A percentile compares a stretch with the other conserved stretches of the same genome.
phyloP scores from a whole-genome alignment of 2,113 vertebrate species.

The Periophthalmodon schlosseri region DNA sequence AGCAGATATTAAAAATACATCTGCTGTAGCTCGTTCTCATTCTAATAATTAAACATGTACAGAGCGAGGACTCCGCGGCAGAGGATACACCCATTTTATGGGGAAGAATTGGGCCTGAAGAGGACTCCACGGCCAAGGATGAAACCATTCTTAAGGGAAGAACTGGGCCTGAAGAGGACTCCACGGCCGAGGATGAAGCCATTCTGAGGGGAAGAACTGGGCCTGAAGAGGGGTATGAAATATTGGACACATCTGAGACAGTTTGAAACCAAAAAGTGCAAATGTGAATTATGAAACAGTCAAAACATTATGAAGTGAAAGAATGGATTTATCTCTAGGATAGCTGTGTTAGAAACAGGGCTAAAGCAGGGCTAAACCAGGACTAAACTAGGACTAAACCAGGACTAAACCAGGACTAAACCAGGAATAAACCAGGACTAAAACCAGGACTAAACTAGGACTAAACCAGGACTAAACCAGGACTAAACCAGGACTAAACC shows the following conservation, averaged over 20 bases:
- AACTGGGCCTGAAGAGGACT: neutral
- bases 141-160: neutral
- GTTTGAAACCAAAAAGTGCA: neutral
- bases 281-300: neutral
- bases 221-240: too few relatives aligned
- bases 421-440: too few relatives aligned
- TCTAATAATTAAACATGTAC: too few relatives aligned
- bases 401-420: too few relatives aligned
- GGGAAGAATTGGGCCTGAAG: neutral
- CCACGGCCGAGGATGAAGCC: too few relatives aligned
- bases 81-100: neutral
- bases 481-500: neutral
- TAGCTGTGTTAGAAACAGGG: too few relatives aligned
- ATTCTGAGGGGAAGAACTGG: neutral
- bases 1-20: slow-evolving; percentile 17
- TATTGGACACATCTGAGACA: neutral
- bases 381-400: too few relatives aligned
- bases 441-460: too few relatives aligned
- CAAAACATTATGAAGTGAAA: neutral
- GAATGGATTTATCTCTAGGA: neutral
- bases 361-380: too few relatives aligned
- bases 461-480: too few relatives aligned
- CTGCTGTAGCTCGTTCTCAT: too few relatives aligned
- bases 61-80: neutral
- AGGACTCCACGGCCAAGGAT: neutral